Base-by-base conservation (phyloP, 2,113 vertebrate genomes). In the Cnemophilus loriae region DNA sequence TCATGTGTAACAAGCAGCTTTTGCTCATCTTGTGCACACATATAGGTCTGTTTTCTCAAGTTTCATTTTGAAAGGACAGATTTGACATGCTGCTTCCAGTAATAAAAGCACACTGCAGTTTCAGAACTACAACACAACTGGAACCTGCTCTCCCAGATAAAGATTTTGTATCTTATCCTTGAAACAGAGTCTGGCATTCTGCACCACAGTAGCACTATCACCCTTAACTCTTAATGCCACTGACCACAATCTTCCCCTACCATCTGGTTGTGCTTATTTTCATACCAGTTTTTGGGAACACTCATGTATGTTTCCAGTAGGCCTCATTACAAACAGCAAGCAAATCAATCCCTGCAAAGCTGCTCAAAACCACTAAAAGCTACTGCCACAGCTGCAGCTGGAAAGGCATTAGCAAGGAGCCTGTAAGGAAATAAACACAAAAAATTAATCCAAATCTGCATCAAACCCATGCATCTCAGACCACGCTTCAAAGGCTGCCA, bases 401-500 rank as follows among this genome's bases (percentile, higher is more conserved):
- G n/a, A 95, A 94, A 87, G 68, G 15, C 47, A 76, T 61, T 57
- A 79, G 53, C 37, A 91, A 78, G 41, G 41, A 82, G 57, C 41
- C 37, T 76, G 81, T 35, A 57, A 64, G 46, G n/a, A 91, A 92
- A 91, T 42, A 82, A 85, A 64, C 16, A 57, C 32, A 56, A 89
- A 93, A 90, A 84, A 81, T 75, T 78, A 91, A 80, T 89, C 41
- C 70, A 23, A 83, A 59, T 50, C 55, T 74, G 39, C 55, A 87
- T 77, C 70, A 88, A 70, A 90, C 39, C 30, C 35, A 49, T 53
- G 26, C 32, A 77, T 77, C 32, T 84, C 73, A 70, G 42, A 87
- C 47, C 22, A 33, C 15, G 41, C 44, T 91, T 56, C 56, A 84
- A 89, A 75, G 61, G 32, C 32, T 61, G 57, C 33, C 77, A 93